These are phyloP conservation scores for Piezodorus guildinii DNA, from an alignment of 1,140 invertebrate species.

Conservation along the genomic window DNA sequence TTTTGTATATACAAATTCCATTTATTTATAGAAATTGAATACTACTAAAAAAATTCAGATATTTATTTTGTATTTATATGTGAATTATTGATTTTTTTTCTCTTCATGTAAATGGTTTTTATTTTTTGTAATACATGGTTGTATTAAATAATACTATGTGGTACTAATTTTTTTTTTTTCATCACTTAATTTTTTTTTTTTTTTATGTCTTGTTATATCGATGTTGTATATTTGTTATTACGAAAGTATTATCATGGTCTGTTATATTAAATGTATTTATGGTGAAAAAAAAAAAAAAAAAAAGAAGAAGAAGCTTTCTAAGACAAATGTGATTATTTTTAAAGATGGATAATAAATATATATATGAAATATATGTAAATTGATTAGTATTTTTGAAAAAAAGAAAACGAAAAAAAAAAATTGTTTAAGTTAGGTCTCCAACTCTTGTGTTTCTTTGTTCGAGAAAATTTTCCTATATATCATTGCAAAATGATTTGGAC, in stretches of 20 bases:
- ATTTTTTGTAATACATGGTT: background rate
- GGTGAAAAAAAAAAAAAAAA: no score
- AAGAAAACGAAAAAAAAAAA: no score
- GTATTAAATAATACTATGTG: slow-evolving; percentile 1
- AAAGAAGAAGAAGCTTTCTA: no score
- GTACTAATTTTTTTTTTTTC: background rate
- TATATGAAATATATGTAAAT: no score
- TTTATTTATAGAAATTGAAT: background rate
- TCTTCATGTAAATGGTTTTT: background rate
- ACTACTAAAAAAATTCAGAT: slow-evolving; percentile 1
- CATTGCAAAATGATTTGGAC: background rate
- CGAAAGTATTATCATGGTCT: background rate
- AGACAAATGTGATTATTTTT: no score
- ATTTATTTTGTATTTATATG: slow-evolving; percentile 5
- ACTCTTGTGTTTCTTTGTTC: no score
- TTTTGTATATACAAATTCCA: slow-evolving; percentile 6
- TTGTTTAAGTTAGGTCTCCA: no score
- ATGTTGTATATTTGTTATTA: slow-evolving; percentile 2
- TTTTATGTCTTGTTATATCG: background rate
- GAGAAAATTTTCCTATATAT: background rate
- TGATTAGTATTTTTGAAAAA: no score
- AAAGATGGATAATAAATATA: no score
- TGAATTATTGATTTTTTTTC: background rate
- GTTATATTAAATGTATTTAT: no score
- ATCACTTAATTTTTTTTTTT: background rate